A percentile compares a stretch with the other conserved stretches of the same genome.
Evolutionary conservation across 1,140 invertebrate genomes (phyloP).

Genomic region (Zaprionus ornatus): DNA sequence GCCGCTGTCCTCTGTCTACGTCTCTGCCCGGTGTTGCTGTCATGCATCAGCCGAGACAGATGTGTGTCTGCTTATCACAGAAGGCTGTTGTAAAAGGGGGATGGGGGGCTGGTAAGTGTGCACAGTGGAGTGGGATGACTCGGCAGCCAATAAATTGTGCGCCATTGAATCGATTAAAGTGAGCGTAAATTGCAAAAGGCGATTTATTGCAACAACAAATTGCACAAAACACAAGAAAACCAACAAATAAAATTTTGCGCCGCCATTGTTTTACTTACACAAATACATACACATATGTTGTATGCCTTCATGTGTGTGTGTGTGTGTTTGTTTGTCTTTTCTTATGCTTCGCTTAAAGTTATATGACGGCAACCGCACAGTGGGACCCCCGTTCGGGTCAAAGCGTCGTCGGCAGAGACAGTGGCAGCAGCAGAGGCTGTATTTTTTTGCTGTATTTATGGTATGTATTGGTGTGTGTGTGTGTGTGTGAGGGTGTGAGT

Average conservation of each 20-base stretch:
- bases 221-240: conserved; percentile 28
- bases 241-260: conserved; percentile 13
- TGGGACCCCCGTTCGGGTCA: conserved; percentile 34
- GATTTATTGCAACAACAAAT: conserved; percentile 51
- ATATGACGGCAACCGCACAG: conserved; percentile 47
- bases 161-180: conserved; percentile 9
- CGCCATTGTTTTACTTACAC: not conserved
- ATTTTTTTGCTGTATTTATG: not conserved
- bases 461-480: not conserved
- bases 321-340: conserved; percentile 39
- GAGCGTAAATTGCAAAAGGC: conserved; percentile 31
- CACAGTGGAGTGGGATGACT: not conserved
- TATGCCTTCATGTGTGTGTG: not conserved
- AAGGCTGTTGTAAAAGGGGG: not conserved
- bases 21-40: conserved; percentile 28
- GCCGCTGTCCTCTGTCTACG: too few relatives aligned
- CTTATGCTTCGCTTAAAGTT: conserved; percentile 55
- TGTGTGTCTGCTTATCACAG: conserved; percentile 58
- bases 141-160: not conserved
- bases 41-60: conserved; percentile 69
- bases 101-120: not conserved
- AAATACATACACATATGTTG: not conserved
- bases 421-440: conserved; percentile 20
- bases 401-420: conserved; percentile 19
- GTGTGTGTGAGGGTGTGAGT: conserved; percentile 26